Conservation (phyloP, 1,140 invertebrate genomes). For the Pseudoatta argentina region DNA sequence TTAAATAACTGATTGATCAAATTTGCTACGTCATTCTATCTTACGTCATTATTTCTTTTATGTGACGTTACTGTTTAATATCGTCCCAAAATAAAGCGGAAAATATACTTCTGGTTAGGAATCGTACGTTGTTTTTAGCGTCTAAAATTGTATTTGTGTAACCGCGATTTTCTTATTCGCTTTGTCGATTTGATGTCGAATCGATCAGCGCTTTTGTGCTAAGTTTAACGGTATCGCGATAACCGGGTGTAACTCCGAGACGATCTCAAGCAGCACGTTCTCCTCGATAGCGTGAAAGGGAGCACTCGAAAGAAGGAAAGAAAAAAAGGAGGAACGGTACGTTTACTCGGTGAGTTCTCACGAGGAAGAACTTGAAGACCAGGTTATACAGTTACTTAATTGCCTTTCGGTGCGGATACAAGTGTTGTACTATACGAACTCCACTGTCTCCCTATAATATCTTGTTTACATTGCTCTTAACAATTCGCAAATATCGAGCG, state of each 20-base stretch:
- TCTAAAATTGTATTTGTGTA: neutral
- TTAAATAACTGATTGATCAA: neutral
- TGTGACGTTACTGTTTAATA: neutral
- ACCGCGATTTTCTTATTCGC: neutral
- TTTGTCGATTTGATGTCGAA: constrained; percentile 19
- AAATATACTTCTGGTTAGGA: neutral
- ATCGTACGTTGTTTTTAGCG: neutral
- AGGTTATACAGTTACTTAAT: constrained; percentile 83
- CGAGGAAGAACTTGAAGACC: constrained; percentile 54
- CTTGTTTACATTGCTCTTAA: constrained; percentile 50
- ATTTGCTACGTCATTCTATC: neutral
- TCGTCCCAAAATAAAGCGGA: neutral
- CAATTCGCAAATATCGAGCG: constrained; percentile 6
- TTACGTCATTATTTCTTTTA: neutral
- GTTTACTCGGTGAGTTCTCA: constrained; percentile 20
- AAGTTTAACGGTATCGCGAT: constrained; percentile 66
- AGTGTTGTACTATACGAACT: neutral
- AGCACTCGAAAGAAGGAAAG: constrained; percentile 21
- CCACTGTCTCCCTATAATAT: constrained; percentile 63
- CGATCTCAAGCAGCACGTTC: constrained; percentile 59
- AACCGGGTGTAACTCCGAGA: constrained; percentile 25
- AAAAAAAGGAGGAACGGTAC: constrained; percentile 37
- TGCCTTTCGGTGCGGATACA: constrained; percentile 75
- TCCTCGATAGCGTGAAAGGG: constrained; percentile 46
- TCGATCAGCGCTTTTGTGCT: constrained; percentile 16